A percentile compares a stretch with the other conserved stretches of the same genome.
Conservation (phyloP, 2,888 invertebrate species). For the Dioctria rufipes region DNA sequence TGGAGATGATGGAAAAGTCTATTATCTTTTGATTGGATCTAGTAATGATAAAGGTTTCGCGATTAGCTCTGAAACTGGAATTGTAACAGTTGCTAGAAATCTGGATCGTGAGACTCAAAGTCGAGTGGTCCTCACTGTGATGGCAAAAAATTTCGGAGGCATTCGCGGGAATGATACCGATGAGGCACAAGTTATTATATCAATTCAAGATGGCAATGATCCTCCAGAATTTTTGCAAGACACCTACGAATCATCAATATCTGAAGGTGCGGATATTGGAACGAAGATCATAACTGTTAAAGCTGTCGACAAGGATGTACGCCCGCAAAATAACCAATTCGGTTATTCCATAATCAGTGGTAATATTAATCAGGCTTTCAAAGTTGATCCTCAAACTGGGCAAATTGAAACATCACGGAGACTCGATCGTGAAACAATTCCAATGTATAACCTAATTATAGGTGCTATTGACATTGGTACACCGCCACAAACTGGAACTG, state of each 20-base stretch:
- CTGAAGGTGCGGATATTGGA: slow-evolving; percentile 85
- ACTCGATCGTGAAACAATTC: slow-evolving; percentile 86
- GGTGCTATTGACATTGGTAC: slow-evolving; percentile 91
- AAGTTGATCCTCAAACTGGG: slow-evolving; percentile 89
- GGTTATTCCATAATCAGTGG: slow-evolving; percentile 91
- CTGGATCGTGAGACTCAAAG: slow-evolving; percentile 91
- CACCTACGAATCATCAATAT: slow-evolving; percentile 83
- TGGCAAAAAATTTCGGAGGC: slow-evolving; percentile 95
- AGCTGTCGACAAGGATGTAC: slow-evolving; percentile 92
- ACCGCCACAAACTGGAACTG: slow-evolving; percentile 93
- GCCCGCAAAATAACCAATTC: slow-evolving; percentile 92
- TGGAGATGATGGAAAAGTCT: slow-evolving; percentile 89
- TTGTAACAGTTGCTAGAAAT: slow-evolving; percentile 85
- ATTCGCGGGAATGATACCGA: slow-evolving; percentile 96
- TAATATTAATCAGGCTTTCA: slow-evolving; percentile 86
- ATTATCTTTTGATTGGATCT: slow-evolving; percentile 92
- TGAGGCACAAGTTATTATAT: slow-evolving; percentile 93
- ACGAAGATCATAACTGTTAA: slow-evolving; percentile 83
- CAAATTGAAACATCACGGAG: slow-evolving; percentile 83
- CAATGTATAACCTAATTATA: slow-evolving; percentile 82
- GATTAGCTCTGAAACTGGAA: slow-evolving; percentile 87
- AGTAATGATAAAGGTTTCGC: slow-evolving; percentile 93
- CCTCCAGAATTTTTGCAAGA: slow-evolving; percentile 92
- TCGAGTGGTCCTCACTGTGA: slow-evolving; percentile 89
- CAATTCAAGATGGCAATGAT: slow-evolving; percentile 96